Evolutionary conservation across 2,113 vertebrate species (phyloP), one percentile per base, ranked within the genome.

Genomic region (Ciconia boyciana): DNA sequence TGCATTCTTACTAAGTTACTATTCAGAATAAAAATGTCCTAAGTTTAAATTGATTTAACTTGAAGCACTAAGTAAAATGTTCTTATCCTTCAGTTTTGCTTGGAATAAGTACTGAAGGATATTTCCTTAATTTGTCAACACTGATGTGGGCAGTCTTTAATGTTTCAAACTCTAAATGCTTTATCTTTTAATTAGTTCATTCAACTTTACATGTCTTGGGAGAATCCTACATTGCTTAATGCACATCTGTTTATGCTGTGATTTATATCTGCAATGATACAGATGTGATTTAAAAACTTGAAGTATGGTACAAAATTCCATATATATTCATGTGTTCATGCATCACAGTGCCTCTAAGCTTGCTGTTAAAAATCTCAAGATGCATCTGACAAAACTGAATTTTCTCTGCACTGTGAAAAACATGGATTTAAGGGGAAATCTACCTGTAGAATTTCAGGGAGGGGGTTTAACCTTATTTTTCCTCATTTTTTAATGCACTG

Each of bases 341-440:
- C 18, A 68, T 64, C 39, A 32, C 15, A 36, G 49, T 65, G 31
- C 31, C 36, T 86, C n/a, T 49, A 34, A 61, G 26, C 19, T 89
- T 72, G n/a, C 49, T 87, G 16, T 39, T 94, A 55, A 80, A 79
- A 94, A 72, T 39, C 4, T 51, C 39, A 48, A 74, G 39, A 41
- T 62, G 18, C 46, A 28, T 66, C 58, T 83, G 54, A 36, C 31
- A 61, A 61, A 89, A 49, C 1, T 61, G 36, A 55, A 15, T 81
- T 86, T 89, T 83, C 43, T 51, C 36, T 87, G 16, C 36, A 10
- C 19, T 77, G 5, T 60, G 26, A 83, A 81, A 95, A 71, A 55
- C 0, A 0, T 18, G 22, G 44, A 52, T 28, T 69, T 46, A 4
- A 29, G 58, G 14, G 8, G 14, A 71, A 64, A 62, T 70, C 36